phyloP scores from a whole-genome alignment of 2,113 vertebrate species.

The Burhinus oedicnemus region DNA sequence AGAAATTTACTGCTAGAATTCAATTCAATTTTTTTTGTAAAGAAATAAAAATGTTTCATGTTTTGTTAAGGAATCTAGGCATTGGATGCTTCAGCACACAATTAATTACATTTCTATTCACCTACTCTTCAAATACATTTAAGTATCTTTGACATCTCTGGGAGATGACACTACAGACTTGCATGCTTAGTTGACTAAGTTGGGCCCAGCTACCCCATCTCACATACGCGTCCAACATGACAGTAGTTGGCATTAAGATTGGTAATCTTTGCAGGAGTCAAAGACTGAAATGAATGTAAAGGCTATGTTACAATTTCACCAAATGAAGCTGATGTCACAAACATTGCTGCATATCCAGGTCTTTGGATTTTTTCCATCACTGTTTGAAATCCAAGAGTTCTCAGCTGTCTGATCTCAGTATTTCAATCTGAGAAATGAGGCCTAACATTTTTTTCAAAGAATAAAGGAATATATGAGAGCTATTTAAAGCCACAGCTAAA shows the following conservation, averaged over 20 bases:
- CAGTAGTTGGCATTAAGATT: background rate
- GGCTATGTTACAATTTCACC: background rate
- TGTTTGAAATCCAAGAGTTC: background rate
- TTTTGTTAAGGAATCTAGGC: background rate
- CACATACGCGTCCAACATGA: background rate
- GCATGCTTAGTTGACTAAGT: background rate
- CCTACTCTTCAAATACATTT: background rate
- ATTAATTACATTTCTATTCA: background rate
- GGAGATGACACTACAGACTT: background rate
- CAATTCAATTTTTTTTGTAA: background rate
- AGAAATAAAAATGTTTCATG: background rate
- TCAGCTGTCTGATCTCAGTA: background rate
- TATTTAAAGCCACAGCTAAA: background rate
- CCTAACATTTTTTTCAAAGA: background rate
- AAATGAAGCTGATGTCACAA: background rate
- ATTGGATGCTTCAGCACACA: background rate
- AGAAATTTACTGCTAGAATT: background rate
- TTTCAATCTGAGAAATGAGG: background rate
- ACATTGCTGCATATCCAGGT: background rate
- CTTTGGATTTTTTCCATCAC: background rate
- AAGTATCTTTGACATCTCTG: background rate
- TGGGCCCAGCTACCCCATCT: background rate
- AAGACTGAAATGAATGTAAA: background rate
- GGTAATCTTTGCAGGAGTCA: background rate
- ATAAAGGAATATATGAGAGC: background rate